Evolutionary conservation across 1,140 invertebrate genomes (phyloP), one percentile per base, ranked within the genome.

Genomic region (Procambarus clarkii): DNA sequence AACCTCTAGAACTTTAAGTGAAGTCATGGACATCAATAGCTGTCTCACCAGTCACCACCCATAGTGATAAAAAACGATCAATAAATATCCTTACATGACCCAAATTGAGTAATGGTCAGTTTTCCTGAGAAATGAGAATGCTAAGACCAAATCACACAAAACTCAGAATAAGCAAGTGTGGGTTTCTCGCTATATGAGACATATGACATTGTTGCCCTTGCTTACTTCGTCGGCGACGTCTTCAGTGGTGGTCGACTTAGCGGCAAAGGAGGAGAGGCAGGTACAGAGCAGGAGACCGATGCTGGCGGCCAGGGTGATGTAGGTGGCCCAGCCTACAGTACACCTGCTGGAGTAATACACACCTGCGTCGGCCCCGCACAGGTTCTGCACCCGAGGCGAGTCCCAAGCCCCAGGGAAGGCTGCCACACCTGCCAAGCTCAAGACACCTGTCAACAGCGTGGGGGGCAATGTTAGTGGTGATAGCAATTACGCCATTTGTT

Each of bases 251-350:
- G 86, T 87, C 18, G 91, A 74, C 24, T 64, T 54, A 15, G 85
- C 91, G 9, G 86, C 78, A 34, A 87, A 71, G 24, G 86, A 74
- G 44, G 84, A 54, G 21, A 79, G 77, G 5, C 78, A 86, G 5
- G 84, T 58, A n/a, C 91, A 82, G 7, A 80, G 18, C n/a, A 92
- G 79, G 11, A 92, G 64, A 2, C 85, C 84, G 21, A 87, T 34
- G 34, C 78, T 92, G 18, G 50, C 77, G 11, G 15, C 78, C 9
- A 87, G 58, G 9, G 78, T 82, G 46, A 78, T 46, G 45, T 87
- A 92, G 54, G 85, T 46, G 5, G 91, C 91, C 91, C 91, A 92
- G 13, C 91, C 91, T 7, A 86, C 85, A 60, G 76, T 77, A 86
- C 85, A 86, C n/a, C 46, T 21, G 34, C 74, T 58, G 18, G 74